A percentile compares a stretch with the other conserved stretches of the same genome.
Conservation (phyloP, 2,888 invertebrate genomes). For the Andrena trimmerana region DNA sequence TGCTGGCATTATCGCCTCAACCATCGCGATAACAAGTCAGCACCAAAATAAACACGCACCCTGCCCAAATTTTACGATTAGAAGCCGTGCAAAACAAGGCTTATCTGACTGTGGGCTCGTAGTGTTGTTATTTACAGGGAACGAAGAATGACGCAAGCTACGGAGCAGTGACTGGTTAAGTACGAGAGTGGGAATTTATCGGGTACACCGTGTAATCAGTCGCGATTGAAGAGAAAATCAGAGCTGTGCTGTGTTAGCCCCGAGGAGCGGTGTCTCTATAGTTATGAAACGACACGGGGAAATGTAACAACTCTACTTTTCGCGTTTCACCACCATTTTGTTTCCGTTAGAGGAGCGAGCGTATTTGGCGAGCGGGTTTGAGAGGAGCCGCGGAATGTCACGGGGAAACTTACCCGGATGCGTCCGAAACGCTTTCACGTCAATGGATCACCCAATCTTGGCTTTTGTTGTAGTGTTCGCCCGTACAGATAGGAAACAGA, state of each 20-base stretch:
- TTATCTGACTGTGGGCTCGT: too few relatives aligned
- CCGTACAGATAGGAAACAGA: slow-evolving; percentile 71
- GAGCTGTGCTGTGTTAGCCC: too few relatives aligned
- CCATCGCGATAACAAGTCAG: slow-evolving; percentile 11
- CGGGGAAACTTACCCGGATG: slow-evolving; percentile 81
- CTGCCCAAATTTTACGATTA: not conserved
- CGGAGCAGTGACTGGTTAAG: not conserved
- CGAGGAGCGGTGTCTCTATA: not conserved
- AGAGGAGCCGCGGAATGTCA: not conserved
- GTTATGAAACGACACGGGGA: not conserved
- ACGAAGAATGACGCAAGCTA: not conserved
- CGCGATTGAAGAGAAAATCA: too few relatives aligned
- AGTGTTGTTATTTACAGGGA: not conserved
- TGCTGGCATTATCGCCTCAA: not conserved
- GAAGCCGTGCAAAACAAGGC: not conserved
- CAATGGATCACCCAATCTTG: slow-evolving; percentile 80
- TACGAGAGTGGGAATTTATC: not conserved
- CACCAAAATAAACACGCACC: not conserved
- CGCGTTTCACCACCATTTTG: slow-evolving; percentile 48
- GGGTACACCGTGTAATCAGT: too few relatives aligned
- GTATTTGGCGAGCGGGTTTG: not conserved
- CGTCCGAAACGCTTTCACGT: slow-evolving; percentile 81
- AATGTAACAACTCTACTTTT: slow-evolving; percentile 8
- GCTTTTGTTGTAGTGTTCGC: slow-evolving; percentile 71
- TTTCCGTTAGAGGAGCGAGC: slow-evolving; percentile 17